Evolutionary conservation across 1,140 invertebrate genomes (phyloP).

Genomic region (Mylabris phalerata): DNA sequence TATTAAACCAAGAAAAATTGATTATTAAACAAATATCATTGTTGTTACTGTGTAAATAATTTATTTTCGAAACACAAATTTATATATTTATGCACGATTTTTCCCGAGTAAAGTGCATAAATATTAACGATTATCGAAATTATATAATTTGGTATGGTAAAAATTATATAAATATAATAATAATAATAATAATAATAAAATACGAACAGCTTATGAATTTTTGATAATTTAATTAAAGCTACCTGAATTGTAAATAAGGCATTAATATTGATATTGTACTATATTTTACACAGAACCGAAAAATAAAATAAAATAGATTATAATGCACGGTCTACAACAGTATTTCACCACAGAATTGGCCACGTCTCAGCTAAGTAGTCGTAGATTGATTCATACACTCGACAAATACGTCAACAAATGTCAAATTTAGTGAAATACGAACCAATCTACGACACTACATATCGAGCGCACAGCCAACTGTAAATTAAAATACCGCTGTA

Average conservation of each 20-base stretch:
- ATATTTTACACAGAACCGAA: slow-evolving; percentile 19
- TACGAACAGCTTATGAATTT: slow-evolving; percentile 21
- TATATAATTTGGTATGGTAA: no score
- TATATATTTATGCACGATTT: not conserved
- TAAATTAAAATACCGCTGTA: no score
- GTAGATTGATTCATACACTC: no score
- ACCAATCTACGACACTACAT: no score
- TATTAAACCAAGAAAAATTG: no score
- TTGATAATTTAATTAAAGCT: slow-evolving; percentile 4
- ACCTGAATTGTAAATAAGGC: slow-evolving; percentile 22
- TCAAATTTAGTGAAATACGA: no score
- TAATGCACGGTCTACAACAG: not conserved
- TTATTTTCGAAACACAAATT: not conserved
- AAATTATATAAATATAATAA: not conserved
- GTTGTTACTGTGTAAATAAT: slow-evolving; percentile 10
- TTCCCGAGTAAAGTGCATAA: not conserved
- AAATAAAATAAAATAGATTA: slow-evolving; percentile 1
- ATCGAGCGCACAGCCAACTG: no score
- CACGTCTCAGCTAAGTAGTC: no score
- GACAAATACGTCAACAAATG: no score
- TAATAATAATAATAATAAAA: not conserved
- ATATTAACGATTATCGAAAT: no score
- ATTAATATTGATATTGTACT: slow-evolving; percentile 5
- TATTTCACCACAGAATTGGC: no score
- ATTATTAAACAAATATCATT: slow-evolving; percentile 4